Evolutionary conservation across 2,888 invertebrate genomes (phyloP).

Genomic region (Corythucha ciliata): DNA sequence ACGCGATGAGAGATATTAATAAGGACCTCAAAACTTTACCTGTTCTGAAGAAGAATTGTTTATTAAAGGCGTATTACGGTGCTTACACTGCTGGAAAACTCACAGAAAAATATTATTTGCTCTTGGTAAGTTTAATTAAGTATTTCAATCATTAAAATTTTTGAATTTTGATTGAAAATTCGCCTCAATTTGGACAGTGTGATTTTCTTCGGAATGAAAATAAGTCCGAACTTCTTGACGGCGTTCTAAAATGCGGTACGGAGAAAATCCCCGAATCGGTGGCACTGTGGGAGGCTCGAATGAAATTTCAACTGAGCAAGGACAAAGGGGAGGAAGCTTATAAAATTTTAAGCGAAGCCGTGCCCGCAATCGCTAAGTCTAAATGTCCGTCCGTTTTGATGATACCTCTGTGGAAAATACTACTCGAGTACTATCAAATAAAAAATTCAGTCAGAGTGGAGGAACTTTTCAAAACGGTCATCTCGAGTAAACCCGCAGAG

Average conservation of each 20-base stretch:
- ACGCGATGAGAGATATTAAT: conserved; percentile 49
- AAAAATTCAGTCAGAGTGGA: conserved; percentile 40
- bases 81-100: conserved; percentile 45
- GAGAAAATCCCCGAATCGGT: conserved; percentile 44
- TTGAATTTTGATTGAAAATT: too few species aligned
- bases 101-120: conserved; percentile 45
- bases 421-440: conserved; percentile 33
- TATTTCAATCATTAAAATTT: too few species aligned
- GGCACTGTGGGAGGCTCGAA: conserved; percentile 43
- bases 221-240: conserved; percentile 25
- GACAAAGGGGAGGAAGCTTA: conserved; percentile 15
- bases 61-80: conserved; percentile 46
- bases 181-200: conserved; percentile 4
- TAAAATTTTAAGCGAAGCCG: conserved; percentile 6
- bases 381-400: conserved; percentile 31
- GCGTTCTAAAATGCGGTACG: conserved; percentile 42
- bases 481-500: background rate
- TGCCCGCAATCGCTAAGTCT: conserved; percentile 8
- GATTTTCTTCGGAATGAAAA: too few species aligned
- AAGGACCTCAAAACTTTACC: conserved; percentile 44
- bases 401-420: conserved; percentile 44
- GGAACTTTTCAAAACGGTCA: conserved; percentile 26
- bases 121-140: too few species aligned
- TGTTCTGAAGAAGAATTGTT: conserved; percentile 45
- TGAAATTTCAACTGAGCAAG: background rate